Base-by-base conservation (phyloP, 2,113 vertebrate species). In the Hemibagrus wyckioides region DNA sequence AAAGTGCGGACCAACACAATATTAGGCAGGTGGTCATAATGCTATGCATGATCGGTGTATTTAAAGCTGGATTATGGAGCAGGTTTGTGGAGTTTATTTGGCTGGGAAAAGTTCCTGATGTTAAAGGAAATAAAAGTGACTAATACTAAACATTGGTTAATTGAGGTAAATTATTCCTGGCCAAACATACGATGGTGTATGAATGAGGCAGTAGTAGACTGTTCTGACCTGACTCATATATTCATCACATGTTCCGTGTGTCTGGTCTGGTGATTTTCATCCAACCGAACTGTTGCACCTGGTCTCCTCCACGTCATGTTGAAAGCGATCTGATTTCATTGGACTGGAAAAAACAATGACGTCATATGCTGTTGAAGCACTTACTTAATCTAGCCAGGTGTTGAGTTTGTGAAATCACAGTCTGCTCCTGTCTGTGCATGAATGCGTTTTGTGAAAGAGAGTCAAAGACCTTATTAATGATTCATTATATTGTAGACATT, bases 341-440 rank as follows among this genome's bases (percentile, higher is more conserved):
- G 25, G 73, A 59, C 15, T 39, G 39, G 39, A 4, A 19, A 80
- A 84, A 80, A 59, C 17, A 82, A 36, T 85, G 82, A 59, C 50
- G n/a, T 80, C 76, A 69, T 83, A 15, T 33, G 28, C 36, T 11
- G 48, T 67, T 3, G 0, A 63, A 30, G 39, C 17, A 30, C n/a
- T 84, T 65, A 48, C 87, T 19, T 84, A 69, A 85, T 17, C 44
- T 54, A 19, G 11, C 41, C 75, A 88, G 82, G 57, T 84, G 76
- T 86, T 69, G 61, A 52, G 17, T 86, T 80, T 80, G 48, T 80
- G 59, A 67, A 80, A 41, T 36, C 21, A 48, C 33, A 41, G 48
- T 44, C n/a, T 11, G 54, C 41, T 50, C 48, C 6, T 69, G 33
- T 57, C 61, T 41, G 36, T 39, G 61, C 79, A 81, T 59, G 79